A percentile compares a stretch with the other conserved stretches of the same genome.
These are phyloP conservation scores for Podarcis lilfordi DNA, from an alignment of 2,797 vertebrate species.

Conservation along the genomic window DNA sequence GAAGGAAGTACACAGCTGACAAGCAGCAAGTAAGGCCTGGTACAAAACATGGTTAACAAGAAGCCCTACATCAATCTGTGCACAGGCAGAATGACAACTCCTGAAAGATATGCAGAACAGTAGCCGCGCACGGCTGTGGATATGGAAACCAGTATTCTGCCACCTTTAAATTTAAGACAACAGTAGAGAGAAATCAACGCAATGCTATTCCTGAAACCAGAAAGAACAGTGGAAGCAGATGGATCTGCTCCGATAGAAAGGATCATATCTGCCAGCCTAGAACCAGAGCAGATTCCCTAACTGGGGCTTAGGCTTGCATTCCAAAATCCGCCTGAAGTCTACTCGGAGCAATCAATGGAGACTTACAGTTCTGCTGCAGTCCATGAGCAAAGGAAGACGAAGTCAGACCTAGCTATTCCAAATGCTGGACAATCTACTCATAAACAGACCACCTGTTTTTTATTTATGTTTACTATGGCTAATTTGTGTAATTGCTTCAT, in stretches of 20 bases:
- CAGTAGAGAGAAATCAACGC: background rate
- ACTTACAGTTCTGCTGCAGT: conserved; percentile 44
- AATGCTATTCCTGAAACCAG: background rate
- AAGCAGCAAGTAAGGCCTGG: background rate
- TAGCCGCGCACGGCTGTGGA: background rate
- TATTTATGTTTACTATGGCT: conserved; percentile 32
- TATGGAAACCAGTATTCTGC: background rate
- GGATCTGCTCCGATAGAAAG: background rate
- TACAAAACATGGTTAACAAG: background rate
- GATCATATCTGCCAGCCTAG: background rate
- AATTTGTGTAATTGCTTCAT: conserved; percentile 57
- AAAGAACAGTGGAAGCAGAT: background rate
- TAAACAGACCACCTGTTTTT: conserved; percentile 23
- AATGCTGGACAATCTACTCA: conserved; percentile 27
- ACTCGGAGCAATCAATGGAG: conserved; percentile 45
- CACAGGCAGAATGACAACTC: background rate
- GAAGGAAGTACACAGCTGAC: background rate
- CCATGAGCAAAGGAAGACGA: conserved; percentile 7
- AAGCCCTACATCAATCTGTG: background rate
- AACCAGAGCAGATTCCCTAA: background rate
- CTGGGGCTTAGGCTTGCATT: conserved; percentile 1
- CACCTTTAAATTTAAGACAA: background rate
- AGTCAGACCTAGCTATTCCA: conserved; percentile 49
- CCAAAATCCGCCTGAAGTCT: conserved; percentile 42
- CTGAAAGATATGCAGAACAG: background rate